Conservation (phyloP, 2,113 vertebrate genomes). For the Myocastor coypus region DNA sequence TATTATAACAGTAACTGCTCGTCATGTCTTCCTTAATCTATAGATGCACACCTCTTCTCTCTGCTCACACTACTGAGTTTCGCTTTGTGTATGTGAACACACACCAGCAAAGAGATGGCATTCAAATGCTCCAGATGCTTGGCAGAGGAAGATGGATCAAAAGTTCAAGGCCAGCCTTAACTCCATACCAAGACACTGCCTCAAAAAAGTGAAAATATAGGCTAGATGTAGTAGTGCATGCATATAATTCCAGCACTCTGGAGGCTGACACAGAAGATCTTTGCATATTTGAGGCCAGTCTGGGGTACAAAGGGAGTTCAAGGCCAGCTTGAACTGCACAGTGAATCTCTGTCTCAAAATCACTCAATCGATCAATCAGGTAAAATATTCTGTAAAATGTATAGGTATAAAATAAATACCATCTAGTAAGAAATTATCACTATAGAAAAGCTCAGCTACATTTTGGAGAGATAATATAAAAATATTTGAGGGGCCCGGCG, state of each 20-base stretch:
- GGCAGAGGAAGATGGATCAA: background rate
- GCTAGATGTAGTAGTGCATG: background rate
- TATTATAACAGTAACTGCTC: background rate
- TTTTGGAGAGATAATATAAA: background rate
- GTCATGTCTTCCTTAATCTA: background rate
- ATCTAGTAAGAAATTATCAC: conserved; percentile 3
- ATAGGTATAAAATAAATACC: conserved; percentile 51
- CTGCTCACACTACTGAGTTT: background rate
- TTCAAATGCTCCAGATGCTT: background rate
- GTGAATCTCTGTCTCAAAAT: background rate
- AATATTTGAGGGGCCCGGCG: too few relatives aligned
- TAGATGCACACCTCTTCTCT: background rate
- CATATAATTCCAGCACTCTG: background rate
- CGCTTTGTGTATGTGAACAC: background rate
- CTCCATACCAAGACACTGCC: background rate
- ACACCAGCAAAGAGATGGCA: background rate
- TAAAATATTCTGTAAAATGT: background rate
- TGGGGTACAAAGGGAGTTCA: background rate
- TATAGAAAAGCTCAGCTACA: conserved; percentile 40
- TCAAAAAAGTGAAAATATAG: background rate
- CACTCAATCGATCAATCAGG: background rate
- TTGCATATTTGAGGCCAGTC: background rate
- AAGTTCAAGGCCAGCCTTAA: background rate
- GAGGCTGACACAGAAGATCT: background rate
- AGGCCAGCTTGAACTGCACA: background rate